Conservation (phyloP, 1,140 invertebrate species). For the Meteorus sp. region DNA sequence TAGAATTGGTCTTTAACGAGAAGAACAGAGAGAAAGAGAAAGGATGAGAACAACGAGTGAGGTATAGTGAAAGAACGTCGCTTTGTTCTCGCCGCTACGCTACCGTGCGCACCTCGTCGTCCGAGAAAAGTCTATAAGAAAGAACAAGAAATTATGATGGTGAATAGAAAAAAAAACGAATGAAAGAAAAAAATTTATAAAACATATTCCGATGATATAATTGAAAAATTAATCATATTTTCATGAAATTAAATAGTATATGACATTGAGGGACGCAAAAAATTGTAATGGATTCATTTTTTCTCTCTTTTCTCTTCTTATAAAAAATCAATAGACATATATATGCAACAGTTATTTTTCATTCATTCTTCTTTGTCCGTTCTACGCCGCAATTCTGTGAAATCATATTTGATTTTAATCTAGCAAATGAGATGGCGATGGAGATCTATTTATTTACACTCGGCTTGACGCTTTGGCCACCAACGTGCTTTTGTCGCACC, state of each 20-base stretch:
- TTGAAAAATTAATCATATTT: too few species aligned
- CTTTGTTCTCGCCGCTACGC: conserved; percentile 8
- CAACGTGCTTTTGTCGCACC: conserved; percentile 14
- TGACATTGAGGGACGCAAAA: too few species aligned
- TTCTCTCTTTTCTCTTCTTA: conserved; percentile 15
- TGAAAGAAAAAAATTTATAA: neutral
- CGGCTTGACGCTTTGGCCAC: conserved; percentile 28
- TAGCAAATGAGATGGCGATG: conserved; percentile 52
- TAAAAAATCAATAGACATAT: conserved; percentile 26
- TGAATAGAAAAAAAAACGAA: neutral
- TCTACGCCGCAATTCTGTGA: conserved; percentile 34
- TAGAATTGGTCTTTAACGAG: conserved; percentile 49
- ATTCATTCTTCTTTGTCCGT: neutral
- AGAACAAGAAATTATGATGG: neutral
- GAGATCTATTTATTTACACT: conserved; percentile 56
- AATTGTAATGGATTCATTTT: neutral
- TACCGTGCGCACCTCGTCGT: neutral
- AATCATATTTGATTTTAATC: conserved; percentile 59
- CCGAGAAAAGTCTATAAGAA: neutral
- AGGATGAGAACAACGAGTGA: neutral
- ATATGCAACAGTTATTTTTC: too few species aligned
- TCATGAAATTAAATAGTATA: too few species aligned
- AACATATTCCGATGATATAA: neutral
- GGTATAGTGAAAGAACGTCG: neutral
- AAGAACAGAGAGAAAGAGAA: conserved; percentile 14